Base-by-base conservation (phyloP, 2,113 vertebrate species). In the Sylvietta virens region DNA sequence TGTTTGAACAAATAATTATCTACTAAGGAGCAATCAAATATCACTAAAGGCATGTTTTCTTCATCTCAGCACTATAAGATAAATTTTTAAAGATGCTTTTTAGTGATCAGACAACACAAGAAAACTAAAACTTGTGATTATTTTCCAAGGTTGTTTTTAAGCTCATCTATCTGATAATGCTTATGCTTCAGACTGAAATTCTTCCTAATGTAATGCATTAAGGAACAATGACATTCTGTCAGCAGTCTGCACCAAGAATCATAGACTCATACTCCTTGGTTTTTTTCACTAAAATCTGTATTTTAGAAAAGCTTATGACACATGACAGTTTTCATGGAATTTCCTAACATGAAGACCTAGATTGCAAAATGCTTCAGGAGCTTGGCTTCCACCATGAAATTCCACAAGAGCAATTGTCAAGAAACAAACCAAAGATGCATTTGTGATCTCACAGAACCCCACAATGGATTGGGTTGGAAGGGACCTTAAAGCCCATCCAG, bases 11-110 rank as follows among this genome's bases (percentile, higher is more conserved):
- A 97, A 90, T 87, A 96, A 97, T 97, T 97, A 94, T 92, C 72
- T 94, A 81, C 54, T 83, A 57, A 91, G 93, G 18, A 97, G 80
- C 96, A 97, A 97, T 97, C 97, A 97, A 93, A 96, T 97, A 85
- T 94, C 92, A 94, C 86, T 96, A 94, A 96, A 93, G 92, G 83
- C 88, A 93, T 95, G 90, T 95, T 96, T 92, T 96, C 97, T 93
- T 97, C 96, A 96, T 91, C 89, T 74, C 87, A 82, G 89, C 50
- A 71, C 86, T 47, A 57, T 54, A 88, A 94, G 83, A 97, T 96
- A 94, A 97, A 96, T 94, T 93, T 97, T 97, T 96, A 86, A 97
- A 95, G 76, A 82, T 81, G 69, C 64, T 95, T 96, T 95, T 97
- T 91, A 84, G 85, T 88, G 90, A 95, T 94, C 82, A 87, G 81